Conservation (phyloP, 2,888 invertebrate genomes). For the Ceraclea dissimilis region DNA sequence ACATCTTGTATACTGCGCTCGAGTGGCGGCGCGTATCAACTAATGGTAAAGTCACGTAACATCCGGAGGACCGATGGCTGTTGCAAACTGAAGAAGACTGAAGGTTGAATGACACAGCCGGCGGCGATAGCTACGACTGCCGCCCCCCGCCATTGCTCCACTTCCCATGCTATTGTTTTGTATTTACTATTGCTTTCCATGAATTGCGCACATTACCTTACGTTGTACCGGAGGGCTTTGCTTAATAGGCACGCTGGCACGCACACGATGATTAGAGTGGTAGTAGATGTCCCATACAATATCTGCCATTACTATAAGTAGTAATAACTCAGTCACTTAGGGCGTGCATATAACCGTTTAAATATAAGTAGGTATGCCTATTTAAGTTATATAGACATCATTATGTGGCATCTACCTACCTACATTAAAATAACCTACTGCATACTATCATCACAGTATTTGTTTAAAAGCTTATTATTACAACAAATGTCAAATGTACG, state of each 20-base stretch:
- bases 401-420: no score
- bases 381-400: no score
- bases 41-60: conserved; percentile 20
- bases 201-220: background rate
- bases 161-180: conserved; percentile 33
- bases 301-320: no score
- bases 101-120: conserved; percentile 18
- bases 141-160: conserved; percentile 33
- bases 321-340: no score
- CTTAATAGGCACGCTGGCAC: background rate
- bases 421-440: no score
- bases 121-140: conserved; percentile 27
- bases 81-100: conserved; percentile 15
- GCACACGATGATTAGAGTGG: background rate
- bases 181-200: conserved; percentile 28
- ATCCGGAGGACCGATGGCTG: conserved; percentile 15
- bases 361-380: no score
- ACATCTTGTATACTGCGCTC: conserved; percentile 12
- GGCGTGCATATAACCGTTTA: no score
- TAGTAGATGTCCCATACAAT: no score
- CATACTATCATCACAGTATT: no score
- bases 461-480: no score
- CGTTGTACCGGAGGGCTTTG: background rate
- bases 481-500: no score
- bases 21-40: no score